Conservation (phyloP, 2,888 invertebrate genomes). For the Dexiosoma caninum region DNA sequence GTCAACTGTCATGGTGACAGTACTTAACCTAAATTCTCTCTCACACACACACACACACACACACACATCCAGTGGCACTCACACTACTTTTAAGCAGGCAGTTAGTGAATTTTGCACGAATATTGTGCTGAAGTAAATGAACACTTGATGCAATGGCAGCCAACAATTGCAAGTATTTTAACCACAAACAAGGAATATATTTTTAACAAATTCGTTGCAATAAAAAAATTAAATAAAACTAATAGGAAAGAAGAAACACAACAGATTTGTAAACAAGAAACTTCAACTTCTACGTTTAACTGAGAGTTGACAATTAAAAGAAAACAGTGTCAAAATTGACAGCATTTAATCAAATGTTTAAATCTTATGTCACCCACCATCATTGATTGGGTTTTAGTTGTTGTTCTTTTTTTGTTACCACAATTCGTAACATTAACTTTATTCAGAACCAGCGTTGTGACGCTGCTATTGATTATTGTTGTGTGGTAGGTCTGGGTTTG, state of each 20-base stretch:
- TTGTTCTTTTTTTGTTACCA: no score
- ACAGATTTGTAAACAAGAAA: slow-evolving; percentile 35
- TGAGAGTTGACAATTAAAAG: slow-evolving; percentile 65
- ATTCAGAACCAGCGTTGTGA: slow-evolving; percentile 10
- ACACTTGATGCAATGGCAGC: slow-evolving; percentile 47
- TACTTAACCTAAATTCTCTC: slow-evolving; percentile 62
- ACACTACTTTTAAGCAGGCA: neutral
- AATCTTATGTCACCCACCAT: slow-evolving; percentile 63
- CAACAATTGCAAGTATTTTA: slow-evolving; percentile 12
- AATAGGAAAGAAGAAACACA: neutral
- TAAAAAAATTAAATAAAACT: neutral
- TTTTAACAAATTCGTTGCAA: slow-evolving; percentile 39
- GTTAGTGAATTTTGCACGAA: neutral
- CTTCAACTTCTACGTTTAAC: slow-evolving; percentile 48
- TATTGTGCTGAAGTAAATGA: slow-evolving; percentile 43
- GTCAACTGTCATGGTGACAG: slow-evolving; percentile 63
- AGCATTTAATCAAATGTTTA: slow-evolving; percentile 67
- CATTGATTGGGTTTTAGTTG: neutral
- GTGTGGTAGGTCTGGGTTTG: slow-evolving; percentile 51
- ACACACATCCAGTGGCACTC: no score
- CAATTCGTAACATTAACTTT: neutral
- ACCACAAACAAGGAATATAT: slow-evolving; percentile 41
- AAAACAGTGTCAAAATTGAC: slow-evolving; percentile 67
- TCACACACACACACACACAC: neutral
- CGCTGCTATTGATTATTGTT: slow-evolving; percentile 19